Conservation (phyloP, 2,797 vertebrate genomes). For the Pantherophis vulpinus region DNA sequence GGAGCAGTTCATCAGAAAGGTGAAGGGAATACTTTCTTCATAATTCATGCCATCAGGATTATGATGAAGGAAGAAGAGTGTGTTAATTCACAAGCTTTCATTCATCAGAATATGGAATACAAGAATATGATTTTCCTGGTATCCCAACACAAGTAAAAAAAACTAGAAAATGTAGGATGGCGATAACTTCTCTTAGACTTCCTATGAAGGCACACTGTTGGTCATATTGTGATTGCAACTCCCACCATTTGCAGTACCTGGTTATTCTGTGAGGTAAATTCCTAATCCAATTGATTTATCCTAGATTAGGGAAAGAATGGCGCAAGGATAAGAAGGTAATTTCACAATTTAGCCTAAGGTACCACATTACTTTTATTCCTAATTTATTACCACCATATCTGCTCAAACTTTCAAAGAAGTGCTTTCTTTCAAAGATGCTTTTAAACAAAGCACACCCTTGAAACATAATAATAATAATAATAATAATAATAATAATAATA, state of each 20-base stretch:
- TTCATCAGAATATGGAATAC: neutral
- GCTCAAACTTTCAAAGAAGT: neutral
- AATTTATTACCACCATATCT: neutral
- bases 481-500: too few relatives aligned
- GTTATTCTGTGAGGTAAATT: neutral
- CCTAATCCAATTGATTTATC: neutral
- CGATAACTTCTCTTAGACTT: neutral
- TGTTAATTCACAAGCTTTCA: slow-evolving; percentile 25
- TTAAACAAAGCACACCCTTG: neutral
- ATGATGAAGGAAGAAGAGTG: slow-evolving; percentile 28
- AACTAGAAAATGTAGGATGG: neutral
- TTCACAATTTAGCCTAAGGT: neutral
- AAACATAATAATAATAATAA: neutral
- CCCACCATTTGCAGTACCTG: neutral
- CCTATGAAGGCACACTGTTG: neutral
- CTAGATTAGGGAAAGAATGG: neutral
- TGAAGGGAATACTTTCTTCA: slow-evolving; percentile 27
- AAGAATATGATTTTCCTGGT: neutral
- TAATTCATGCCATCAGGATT: slow-evolving; percentile 47
- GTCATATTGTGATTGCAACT: neutral
- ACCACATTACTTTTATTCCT: neutral
- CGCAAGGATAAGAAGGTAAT: neutral
- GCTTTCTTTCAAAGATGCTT: neutral
- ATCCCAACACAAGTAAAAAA: neutral
- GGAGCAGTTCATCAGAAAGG: slow-evolving; percentile 37